Evolutionary conservation across 2,797 vertebrate genomes (phyloP).

Genomic region (Melopsittacus undulatus): DNA sequence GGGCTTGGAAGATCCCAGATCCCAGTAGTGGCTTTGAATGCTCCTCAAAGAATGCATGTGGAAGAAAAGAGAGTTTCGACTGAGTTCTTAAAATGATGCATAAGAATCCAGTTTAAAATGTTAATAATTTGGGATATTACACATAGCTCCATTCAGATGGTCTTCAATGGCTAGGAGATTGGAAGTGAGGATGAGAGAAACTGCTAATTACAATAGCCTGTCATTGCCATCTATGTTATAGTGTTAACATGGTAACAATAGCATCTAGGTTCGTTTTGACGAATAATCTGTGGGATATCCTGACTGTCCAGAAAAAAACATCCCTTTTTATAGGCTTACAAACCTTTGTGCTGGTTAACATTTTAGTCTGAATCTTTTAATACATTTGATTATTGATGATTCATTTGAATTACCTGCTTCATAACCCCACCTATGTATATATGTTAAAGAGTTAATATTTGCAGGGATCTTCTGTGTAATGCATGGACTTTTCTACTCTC

Average conservation of each 20-base stretch:
- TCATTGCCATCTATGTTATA: neutral
- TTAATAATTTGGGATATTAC: neutral
- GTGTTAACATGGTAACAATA: neutral
- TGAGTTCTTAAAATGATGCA: neutral
- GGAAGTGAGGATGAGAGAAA: neutral
- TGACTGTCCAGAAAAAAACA: neutral
- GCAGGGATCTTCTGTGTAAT: neutral
- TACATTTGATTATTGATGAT: neutral
- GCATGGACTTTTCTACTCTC: neutral
- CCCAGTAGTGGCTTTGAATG: neutral
- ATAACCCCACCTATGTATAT: neutral
- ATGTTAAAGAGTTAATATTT: neutral
- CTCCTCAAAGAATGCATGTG: neutral
- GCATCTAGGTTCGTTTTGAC: neutral
- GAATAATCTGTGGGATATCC: neutral
- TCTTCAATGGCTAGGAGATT: neutral
- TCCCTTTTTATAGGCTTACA: neutral
- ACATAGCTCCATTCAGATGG: neutral
- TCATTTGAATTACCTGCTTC: neutral
- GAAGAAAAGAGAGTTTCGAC: neutral
- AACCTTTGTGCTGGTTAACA: neutral
- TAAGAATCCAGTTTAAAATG: neutral
- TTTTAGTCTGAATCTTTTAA: neutral
- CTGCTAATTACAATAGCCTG: neutral
- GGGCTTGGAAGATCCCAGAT: neutral